Percentiles rank a stretch among this genome's conserved stretches.
These are phyloP conservation scores for Dicyrtoma fusca DNA, from an alignment of 2,888 invertebrate species.

Conservation along the genomic window DNA sequence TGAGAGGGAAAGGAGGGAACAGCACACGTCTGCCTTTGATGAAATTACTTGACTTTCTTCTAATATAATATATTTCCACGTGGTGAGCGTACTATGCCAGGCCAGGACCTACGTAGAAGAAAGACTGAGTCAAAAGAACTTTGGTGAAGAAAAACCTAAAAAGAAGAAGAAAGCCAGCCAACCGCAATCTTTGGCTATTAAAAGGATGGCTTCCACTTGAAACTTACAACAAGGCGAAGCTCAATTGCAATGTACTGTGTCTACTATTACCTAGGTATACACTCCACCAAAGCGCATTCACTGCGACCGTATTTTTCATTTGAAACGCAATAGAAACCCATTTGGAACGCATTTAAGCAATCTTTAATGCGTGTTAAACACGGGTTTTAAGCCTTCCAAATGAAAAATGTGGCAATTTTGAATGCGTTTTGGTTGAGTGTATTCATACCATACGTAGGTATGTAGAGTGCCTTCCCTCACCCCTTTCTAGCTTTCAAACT, in stretches of 20 bases:
- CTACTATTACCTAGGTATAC: too few species aligned
- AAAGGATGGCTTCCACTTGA: background rate
- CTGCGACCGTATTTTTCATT: background rate
- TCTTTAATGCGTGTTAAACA: too few species aligned
- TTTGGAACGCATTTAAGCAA: too few species aligned
- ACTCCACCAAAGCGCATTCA: background rate
- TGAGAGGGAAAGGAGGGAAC: slow-evolving; percentile 8
- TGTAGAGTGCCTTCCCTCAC: too few species aligned
- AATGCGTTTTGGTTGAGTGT: too few species aligned
- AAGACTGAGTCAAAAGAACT: background rate
- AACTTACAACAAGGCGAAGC: slow-evolving; percentile 12
- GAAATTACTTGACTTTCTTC: slow-evolving; percentile 44
- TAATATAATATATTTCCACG: slow-evolving; percentile 29
- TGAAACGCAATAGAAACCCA: too few species aligned
- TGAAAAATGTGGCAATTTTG: too few species aligned
- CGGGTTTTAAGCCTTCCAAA: too few species aligned
- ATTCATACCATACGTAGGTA: too few species aligned
- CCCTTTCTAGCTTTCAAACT: too few species aligned
- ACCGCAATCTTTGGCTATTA: slow-evolving; percentile 12
- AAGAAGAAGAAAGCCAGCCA: background rate
- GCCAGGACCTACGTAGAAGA: background rate
- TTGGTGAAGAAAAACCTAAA: background rate
- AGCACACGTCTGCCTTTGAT: slow-evolving; percentile 39
- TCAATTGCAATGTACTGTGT: too few species aligned
- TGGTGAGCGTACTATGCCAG: background rate